A percentile compares a stretch with the other conserved stretches of the same genome.
These are phyloP conservation scores for Polylopha cassiicola DNA, from an alignment of 2,888 invertebrate genomes.

Conservation along the genomic window DNA sequence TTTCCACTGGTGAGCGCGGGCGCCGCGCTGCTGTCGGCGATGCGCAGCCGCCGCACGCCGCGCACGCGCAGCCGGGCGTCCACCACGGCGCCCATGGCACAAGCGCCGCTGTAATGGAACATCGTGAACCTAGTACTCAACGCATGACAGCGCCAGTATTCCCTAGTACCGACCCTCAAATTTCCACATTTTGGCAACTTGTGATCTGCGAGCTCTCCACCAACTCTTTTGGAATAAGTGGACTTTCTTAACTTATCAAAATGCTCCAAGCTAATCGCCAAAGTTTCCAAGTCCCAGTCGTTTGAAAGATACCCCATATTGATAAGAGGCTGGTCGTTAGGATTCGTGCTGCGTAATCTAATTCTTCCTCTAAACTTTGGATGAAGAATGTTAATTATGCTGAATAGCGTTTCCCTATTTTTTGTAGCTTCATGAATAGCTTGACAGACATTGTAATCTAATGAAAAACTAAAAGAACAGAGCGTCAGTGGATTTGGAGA, in stretches of 20 bases:
- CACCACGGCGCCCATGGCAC: conserved; percentile 86
- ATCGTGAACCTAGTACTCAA: conserved; percentile 80
- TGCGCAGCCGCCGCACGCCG: conserved; percentile 32
- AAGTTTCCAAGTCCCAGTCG: conserved; percentile 62
- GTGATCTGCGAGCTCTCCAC: conserved; percentile 36
- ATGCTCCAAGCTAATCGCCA: conserved; percentile 50
- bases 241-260: conserved; percentile 50
- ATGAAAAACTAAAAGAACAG: conserved; percentile 28
- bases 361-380: conserved; percentile 74
- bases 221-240: conserved; percentile 43
- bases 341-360: conserved; percentile 68
- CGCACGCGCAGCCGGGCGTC: conserved; percentile 69
- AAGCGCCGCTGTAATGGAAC: conserved; percentile 83
- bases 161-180: conserved; percentile 55
- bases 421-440: conserved; percentile 24
- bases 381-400: conserved; percentile 33
- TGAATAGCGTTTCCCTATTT: conserved; percentile 26
- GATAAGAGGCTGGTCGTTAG: conserved; percentile 74
- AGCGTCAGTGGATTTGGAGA: conserved; percentile 23
- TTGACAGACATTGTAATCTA: conserved; percentile 32
- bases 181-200: conserved; percentile 31
- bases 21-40: conserved; percentile 51
- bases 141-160: conserved; percentile 81
- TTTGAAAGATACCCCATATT: conserved; percentile 76
- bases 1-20: conserved; percentile 74